phyloP scores from a whole-genome alignment of 2,888 invertebrate genomes.

The Hermodice carunculata region DNA sequence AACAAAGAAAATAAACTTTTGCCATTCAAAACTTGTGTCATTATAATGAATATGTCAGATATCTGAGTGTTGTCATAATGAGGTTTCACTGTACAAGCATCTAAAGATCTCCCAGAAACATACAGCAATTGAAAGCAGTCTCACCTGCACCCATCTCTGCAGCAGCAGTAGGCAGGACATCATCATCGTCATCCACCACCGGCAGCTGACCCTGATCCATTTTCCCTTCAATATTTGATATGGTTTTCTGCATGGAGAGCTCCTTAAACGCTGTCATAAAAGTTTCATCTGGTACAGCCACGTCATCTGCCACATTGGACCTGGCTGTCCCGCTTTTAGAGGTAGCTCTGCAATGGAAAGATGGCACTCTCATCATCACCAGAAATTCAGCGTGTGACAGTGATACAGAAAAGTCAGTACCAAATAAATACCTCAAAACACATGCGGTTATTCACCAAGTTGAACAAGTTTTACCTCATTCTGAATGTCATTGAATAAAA shows the following conservation, averaged over 20 bases:
- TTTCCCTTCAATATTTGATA: constrained; percentile 52
- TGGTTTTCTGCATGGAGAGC: constrained; percentile 53
- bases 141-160: constrained; percentile 67
- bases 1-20: too few species aligned
- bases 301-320: constrained; percentile 50
- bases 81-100: not conserved
- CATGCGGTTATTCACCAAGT: too few species aligned
- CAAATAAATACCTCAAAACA: too few species aligned
- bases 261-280: constrained; percentile 60
- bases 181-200: constrained; percentile 50
- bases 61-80: too few species aligned
- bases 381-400: too few species aligned
- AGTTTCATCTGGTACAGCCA: constrained; percentile 60
- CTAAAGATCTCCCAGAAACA: not conserved
- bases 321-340: not conserved
- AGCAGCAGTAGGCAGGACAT: constrained; percentile 62
- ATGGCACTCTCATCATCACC: too few species aligned
- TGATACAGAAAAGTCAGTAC: too few species aligned
- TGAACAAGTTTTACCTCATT: too few species aligned
- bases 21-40: too few species aligned
- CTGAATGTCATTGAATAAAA: too few species aligned
- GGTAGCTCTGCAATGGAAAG: not conserved
- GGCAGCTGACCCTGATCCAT: constrained; percentile 25
- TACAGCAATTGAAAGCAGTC: not conserved
- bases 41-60: too few species aligned